Conservation (phyloP, 2,797 vertebrate genomes). For the Acanthurus leucopareius region DNA sequence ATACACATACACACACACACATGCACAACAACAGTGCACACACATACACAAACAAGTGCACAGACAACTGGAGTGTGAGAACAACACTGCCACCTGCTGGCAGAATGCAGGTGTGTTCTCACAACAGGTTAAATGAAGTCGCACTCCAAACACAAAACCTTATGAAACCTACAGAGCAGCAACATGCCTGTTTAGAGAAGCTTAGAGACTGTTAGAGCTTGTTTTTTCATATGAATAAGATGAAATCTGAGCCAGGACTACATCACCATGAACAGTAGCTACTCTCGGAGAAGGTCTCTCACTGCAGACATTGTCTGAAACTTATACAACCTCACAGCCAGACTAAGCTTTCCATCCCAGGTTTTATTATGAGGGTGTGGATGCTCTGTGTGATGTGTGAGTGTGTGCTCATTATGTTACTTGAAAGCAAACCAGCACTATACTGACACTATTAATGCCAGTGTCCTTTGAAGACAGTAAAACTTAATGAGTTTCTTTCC, state of each 20-base stretch:
- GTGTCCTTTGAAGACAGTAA: constrained; percentile 45
- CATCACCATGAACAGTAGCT: background rate
- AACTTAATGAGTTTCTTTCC: constrained; percentile 64
- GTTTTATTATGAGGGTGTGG: constrained; percentile 60
- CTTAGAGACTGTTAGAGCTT: background rate
- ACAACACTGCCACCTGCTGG: constrained; percentile 75
- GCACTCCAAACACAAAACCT: background rate
- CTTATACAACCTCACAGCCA: constrained; percentile 47
- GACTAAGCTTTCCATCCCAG: constrained; percentile 52
- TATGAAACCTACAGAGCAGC: constrained; percentile 2
- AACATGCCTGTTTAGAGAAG: background rate
- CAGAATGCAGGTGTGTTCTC: background rate
- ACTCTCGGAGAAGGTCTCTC: constrained; percentile 41
- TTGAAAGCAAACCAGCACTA: constrained; percentile 36
- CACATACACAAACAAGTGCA: background rate
- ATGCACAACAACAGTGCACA: background rate
- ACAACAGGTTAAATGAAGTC: background rate
- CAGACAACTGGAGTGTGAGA: background rate
- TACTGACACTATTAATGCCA: constrained; percentile 26
- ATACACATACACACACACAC: background rate
- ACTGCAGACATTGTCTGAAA: constrained; percentile 45
- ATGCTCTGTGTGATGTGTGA: constrained; percentile 5
- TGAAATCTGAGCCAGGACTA: background rate
- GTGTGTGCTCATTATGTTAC: constrained; percentile 15
- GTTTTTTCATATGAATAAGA: background rate